Evolutionary conservation across 2,797 vertebrate genomes (phyloP).

Genomic region (Fratercula arctica): DNA sequence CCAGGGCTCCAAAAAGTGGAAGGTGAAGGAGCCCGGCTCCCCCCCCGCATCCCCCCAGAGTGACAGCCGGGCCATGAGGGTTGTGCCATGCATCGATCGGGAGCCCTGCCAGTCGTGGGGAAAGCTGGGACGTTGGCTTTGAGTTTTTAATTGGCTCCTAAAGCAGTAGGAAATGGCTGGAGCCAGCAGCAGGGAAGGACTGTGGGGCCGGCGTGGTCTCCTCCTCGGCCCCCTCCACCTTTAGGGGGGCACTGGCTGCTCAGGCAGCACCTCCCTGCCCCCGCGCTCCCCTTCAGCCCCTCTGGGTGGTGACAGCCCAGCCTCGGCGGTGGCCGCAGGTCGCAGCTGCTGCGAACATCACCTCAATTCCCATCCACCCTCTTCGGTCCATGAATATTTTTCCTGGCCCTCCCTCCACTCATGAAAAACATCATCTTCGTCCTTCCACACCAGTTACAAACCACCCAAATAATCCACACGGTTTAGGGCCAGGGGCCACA

Average conservation of each 20-base stretch:
- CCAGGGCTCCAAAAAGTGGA: neutral
- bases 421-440: neutral
- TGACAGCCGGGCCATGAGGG: neutral
- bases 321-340: neutral
- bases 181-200: neutral
- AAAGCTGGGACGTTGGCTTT: neutral
- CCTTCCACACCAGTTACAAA: neutral
- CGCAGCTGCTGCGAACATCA: neutral
- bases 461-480: neutral
- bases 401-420: neutral
- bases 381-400: neutral
- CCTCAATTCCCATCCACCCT: neutral
- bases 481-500: neutral
- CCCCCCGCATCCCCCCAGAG: neutral
- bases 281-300: neutral
- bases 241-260: neutral
- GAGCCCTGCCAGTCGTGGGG: neutral
- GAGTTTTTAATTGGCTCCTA: neutral
- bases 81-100: neutral
- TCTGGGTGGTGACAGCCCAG: neutral
- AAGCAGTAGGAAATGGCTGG: neutral
- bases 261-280: neutral
- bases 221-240: neutral
- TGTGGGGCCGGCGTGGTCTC: accelerated
- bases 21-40: neutral